Evolutionary conservation across 2,888 invertebrate species (phyloP).

Genomic region (Ophion ventricosus): DNA sequence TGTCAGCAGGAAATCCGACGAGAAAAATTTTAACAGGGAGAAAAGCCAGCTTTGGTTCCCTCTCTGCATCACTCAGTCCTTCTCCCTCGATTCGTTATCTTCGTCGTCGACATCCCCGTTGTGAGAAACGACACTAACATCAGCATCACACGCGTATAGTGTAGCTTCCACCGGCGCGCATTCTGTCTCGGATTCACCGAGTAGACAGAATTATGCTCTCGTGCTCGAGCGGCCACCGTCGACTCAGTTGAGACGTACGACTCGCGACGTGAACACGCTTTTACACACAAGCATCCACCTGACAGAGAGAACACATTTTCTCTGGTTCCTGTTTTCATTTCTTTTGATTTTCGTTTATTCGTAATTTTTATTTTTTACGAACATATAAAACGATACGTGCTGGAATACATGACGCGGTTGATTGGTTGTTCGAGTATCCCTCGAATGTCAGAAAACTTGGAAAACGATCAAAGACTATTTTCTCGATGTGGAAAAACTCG

Average conservation of each 20-base stretch:
- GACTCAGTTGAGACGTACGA: conserved; percentile 82
- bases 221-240: conserved; percentile 80
- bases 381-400: neutral
- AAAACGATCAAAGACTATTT: conserved; percentile 6
- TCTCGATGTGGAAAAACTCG: conserved; percentile 1
- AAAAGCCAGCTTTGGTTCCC: conserved; percentile 33
- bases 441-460: neutral
- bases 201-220: conserved; percentile 83
- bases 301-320: conserved; percentile 35
- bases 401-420: neutral
- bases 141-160: conserved; percentile 64
- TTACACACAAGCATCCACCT: conserved; percentile 37
- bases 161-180: conserved; percentile 71
- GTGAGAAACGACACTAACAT: conserved; percentile 63
- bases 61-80: conserved; percentile 27
- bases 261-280: conserved; percentile 81
- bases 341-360: neutral
- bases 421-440: neutral
- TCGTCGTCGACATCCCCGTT: conserved; percentile 66
- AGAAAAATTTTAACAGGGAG: conserved; percentile 15
- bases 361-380: neutral
- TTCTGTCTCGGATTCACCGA: conserved; percentile 81
- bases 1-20: conserved; percentile 33
- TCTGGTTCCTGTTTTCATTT: neutral
- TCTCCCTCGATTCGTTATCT: conserved; percentile 66